These are phyloP conservation scores for Lamellibrachia satsuma DNA, from an alignment of 2,888 invertebrate species.

Conservation along the genomic window DNA sequence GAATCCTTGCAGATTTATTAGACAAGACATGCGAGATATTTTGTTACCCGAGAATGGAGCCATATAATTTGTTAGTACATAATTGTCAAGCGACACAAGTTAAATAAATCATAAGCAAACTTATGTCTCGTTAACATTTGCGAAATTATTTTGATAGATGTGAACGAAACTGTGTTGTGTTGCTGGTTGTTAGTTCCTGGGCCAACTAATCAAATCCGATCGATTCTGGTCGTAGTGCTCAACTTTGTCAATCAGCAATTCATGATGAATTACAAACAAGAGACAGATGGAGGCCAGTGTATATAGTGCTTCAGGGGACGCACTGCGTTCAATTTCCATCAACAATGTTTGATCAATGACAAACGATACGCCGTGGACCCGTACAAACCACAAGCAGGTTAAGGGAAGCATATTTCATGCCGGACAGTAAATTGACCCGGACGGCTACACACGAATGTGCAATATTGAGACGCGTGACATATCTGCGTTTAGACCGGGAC, in stretches of 20 bases:
- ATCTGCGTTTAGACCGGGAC: too few relatives aligned
- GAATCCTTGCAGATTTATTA: too few relatives aligned
- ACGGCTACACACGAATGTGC: too few relatives aligned
- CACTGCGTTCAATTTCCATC: background rate
- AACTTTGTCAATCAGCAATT: background rate
- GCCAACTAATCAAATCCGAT: background rate
- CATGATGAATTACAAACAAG: background rate
- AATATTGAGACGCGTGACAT: too few relatives aligned
- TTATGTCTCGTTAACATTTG: background rate
- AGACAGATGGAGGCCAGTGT: background rate
- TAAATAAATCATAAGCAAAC: background rate
- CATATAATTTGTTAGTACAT: too few relatives aligned
- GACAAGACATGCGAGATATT: too few relatives aligned
- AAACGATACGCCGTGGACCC: background rate
- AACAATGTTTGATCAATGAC: background rate
- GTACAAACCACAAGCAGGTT: background rate
- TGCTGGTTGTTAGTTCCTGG: background rate
- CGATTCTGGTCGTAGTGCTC: background rate
- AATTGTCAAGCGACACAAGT: background rate
- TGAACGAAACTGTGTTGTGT: background rate
- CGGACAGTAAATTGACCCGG: background rate
- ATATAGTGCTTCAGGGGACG: background rate
- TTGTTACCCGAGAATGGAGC: too few relatives aligned
- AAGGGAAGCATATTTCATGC: background rate
- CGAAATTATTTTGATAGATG: constrained; percentile 6